These are phyloP conservation scores for Andrena cerasifolii DNA, from an alignment of 1,140 invertebrate genomes.

Conservation along the genomic window DNA sequence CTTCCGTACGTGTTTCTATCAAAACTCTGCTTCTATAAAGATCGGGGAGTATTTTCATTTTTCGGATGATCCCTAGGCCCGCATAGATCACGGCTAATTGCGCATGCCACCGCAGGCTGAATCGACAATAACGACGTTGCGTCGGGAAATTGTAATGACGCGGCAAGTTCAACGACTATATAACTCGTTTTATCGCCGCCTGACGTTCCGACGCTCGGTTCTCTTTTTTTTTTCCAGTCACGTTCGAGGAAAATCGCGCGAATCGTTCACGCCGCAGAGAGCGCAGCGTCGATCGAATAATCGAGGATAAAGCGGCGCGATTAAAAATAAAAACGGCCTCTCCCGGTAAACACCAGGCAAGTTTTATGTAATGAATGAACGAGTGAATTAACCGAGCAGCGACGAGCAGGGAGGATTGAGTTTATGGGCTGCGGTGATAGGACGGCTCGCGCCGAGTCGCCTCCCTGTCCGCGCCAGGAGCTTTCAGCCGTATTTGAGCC, in stretches of 20 bases:
- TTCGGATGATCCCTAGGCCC: too few relatives aligned
- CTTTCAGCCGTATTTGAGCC: neutral
- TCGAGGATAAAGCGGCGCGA: conserved; percentile 61
- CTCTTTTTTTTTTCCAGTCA: neutral
- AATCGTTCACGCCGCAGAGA: neutral
- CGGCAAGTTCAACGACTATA: conserved; percentile 32
- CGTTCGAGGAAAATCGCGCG: conserved; percentile 25
- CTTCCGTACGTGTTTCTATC: too few relatives aligned
- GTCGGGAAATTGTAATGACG: conserved; percentile 16
- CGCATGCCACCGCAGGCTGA: too few relatives aligned
- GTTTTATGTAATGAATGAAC: conserved; percentile 79
- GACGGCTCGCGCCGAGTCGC: neutral
- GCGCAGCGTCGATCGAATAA: neutral
- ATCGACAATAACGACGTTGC: neutral
- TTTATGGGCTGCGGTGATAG: conserved; percentile 26
- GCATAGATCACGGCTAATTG: too few relatives aligned
- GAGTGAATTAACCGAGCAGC: conserved; percentile 64
- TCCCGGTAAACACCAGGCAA: conserved; percentile 73
- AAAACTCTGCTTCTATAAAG: too few relatives aligned
- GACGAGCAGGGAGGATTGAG: neutral
- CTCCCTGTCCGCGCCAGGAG: neutral
- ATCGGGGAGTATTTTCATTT: too few relatives aligned
- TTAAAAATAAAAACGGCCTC: conserved; percentile 75
- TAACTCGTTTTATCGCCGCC: conserved; percentile 41
- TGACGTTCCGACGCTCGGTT: conserved; percentile 1